Conservation (phyloP, 2,113 vertebrate genomes). For the Ivindomyrus marchei region DNA sequence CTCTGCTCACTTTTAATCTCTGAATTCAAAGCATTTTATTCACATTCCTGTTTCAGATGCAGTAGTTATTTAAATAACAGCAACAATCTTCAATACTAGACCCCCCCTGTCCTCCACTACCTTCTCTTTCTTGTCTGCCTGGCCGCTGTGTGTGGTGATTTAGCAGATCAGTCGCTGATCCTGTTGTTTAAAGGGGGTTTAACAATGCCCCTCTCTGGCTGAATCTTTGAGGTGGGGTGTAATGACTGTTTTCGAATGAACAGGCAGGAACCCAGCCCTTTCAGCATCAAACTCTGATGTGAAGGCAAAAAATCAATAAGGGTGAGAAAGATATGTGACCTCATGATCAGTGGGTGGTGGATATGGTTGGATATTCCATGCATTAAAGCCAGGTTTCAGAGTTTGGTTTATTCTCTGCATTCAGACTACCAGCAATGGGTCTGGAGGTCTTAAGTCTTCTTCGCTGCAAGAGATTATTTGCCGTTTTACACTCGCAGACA, state of each 20-base stretch:
- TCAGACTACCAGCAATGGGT: neutral
- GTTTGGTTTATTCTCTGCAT: neutral
- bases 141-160: neutral
- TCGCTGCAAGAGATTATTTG: neutral
- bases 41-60: neutral
- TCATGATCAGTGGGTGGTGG: neutral
- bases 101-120: neutral
- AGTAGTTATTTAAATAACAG: conserved; percentile 8
- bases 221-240: neutral
- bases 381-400: neutral
- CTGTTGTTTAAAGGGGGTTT: conserved; percentile 11
- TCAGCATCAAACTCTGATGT: neutral
- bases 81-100: neutral
- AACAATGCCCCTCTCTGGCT: conserved; percentile 6
- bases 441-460: neutral
- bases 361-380: neutral
- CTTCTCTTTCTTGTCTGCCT: neutral
- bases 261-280: neutral
- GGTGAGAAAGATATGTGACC: too few relatives aligned
- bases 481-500: too few relatives aligned
- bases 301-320: neutral
- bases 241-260: conserved; percentile 4
- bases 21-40: neutral
- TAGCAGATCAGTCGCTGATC: conserved; percentile 6
- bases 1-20: neutral